Evolutionary conservation across 2,113 vertebrate genomes (phyloP).

Genomic region (Bucco capensis): DNA sequence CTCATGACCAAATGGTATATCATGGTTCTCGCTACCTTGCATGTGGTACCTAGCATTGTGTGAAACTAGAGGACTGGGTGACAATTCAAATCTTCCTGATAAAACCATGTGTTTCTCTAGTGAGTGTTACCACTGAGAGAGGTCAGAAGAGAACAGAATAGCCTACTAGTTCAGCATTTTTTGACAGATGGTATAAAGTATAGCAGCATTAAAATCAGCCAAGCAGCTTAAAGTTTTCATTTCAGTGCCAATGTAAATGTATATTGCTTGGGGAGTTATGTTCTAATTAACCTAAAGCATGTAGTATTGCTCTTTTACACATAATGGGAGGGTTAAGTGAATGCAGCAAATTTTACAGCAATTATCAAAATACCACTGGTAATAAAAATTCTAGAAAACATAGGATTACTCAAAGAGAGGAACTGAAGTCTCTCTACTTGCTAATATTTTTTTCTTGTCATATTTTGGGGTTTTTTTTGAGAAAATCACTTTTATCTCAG

Average conservation of each 20-base stretch:
- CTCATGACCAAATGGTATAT: not conserved
- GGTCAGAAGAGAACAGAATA: not conserved
- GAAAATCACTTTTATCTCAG: not conserved
- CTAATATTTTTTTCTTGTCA: not conserved
- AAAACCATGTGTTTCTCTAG: not conserved
- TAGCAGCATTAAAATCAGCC: slow-evolving; percentile 5
- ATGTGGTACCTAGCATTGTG: not conserved
- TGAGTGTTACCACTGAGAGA: not conserved
- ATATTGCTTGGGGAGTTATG: not conserved
- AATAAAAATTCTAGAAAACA: not conserved
- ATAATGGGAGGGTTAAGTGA: not conserved
- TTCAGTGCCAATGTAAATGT: not conserved
- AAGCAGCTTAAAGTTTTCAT: not conserved
- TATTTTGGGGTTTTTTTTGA: slow-evolving; percentile 4
- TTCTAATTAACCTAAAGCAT: slow-evolving; percentile 29
- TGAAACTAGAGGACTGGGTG: not conserved
- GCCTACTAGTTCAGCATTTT: not conserved
- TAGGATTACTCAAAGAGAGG: not conserved
- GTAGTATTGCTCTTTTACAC: slow-evolving; percentile 22
- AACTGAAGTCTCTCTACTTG: not conserved
- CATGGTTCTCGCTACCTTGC: not conserved
- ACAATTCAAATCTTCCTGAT: not conserved
- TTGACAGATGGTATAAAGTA: slow-evolving; percentile 30
- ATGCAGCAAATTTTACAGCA: not conserved
- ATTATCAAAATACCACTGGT: not conserved